These are phyloP conservation scores for Gadopsis bispinosus DNA, from an alignment of 2,797 vertebrate species.

Conservation along the genomic window DNA sequence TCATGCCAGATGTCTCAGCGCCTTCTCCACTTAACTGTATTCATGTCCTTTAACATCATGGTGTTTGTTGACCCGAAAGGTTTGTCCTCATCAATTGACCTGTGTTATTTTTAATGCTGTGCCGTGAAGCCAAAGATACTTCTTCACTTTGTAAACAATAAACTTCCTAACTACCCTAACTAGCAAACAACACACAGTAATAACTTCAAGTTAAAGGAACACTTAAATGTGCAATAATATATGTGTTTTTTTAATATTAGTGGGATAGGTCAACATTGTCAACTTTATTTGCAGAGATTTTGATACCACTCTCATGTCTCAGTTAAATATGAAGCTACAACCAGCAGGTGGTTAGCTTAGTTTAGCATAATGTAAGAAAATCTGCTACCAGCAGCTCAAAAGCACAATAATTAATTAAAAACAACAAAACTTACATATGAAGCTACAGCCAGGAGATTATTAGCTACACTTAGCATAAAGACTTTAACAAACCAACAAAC, in stretches of 20 bases:
- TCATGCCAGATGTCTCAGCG: conserved; percentile 34
- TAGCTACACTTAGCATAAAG: background rate
- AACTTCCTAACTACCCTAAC: background rate
- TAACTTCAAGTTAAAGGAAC: background rate
- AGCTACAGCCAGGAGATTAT: background rate
- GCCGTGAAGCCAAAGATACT: background rate
- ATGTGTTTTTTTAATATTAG: too few relatives aligned
- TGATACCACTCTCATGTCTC: background rate
- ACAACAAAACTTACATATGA: background rate
- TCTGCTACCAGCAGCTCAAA: background rate
- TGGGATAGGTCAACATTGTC: background rate
- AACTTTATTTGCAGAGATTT: background rate
- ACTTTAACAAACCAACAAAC: background rate
- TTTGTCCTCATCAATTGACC: background rate
- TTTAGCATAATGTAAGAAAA: background rate
- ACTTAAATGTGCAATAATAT: background rate
- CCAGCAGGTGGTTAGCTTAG: background rate
- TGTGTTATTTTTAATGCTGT: conserved; percentile 9
- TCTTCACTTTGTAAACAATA: background rate
- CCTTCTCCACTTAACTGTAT: conserved; percentile 27
- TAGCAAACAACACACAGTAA: background rate
- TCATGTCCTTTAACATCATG: conserved; percentile 27
- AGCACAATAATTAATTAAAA: background rate
- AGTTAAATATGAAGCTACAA: background rate
- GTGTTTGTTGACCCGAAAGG: background rate